Base-by-base conservation (phyloP, 2,113 vertebrate species). In the Azemiops feae region DNA sequence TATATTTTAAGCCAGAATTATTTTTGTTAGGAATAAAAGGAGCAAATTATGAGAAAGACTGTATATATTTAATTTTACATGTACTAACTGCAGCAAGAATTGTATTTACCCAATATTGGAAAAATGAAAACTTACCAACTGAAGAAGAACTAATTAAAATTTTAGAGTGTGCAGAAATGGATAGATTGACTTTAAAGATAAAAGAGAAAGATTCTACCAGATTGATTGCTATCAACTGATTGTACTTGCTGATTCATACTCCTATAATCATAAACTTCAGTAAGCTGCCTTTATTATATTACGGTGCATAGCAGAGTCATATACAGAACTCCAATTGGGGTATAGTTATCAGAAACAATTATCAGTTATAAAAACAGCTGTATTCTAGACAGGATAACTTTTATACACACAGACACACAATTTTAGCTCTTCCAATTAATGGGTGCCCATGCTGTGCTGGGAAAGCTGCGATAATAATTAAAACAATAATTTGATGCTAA, bases 391-490 rank as follows among this genome's bases (percentile, higher is more conserved):
- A 45, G 45, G 58, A 53, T 87, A 60, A 20, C 25, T 20, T 64
- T 64, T n/a, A 64, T 5, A 47, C 53, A 47, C 53, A 18, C 16
- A 43, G 5, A 89, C 50, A 89, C 20, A 11, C n/a, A 27, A 4
- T 86, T 89, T 93, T 81, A 87, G 45, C 55, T 57, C 55, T 94
- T 92, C 81, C 74, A 89, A 86, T 92, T 89, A 92, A 92, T 43
- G 58, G 74, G 18, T 43, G 50, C 50, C 55, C 93, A 87, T 69
- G 89, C 74, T 90, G 69, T 55, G 47, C 88, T 89, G 53, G 89
- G 87, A 93, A 89, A 34, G 91, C 55, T 45, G 47, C 47, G 55
- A 58, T n/a, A 53, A 57, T 93, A 94, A 93, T 92, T 93, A 94
- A 87, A 93, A 34, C 54, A 53, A 50, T 34, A 57, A 89, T 88